Conservation (phyloP, 2,888 invertebrate genomes). For the Ditula angustiorana region DNA sequence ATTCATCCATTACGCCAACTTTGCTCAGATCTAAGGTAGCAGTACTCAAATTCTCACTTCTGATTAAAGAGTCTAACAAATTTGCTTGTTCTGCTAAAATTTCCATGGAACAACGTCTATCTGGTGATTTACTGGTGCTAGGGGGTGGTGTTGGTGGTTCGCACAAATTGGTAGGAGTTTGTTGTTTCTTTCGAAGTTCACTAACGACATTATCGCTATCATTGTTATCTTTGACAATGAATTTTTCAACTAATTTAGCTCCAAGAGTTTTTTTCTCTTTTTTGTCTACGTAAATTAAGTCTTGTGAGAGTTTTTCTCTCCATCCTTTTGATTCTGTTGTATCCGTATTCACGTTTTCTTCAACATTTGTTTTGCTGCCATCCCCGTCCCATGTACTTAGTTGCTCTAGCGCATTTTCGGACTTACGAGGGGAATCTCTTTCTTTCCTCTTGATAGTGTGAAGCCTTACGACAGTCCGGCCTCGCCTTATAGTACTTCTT, state of each 20-base stretch:
- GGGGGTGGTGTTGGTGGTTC: conserved; percentile 42
- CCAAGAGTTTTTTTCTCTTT: conserved; percentile 89
- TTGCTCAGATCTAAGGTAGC: conserved; percentile 76
- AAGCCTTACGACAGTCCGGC: conserved; percentile 90
- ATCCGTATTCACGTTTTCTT: conserved; percentile 36
- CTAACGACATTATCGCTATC: conserved; percentile 43
- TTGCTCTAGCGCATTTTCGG: conserved; percentile 49
- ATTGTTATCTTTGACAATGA: conserved; percentile 87
- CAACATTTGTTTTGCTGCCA: conserved; percentile 27
- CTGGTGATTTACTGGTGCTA: conserved; percentile 59
- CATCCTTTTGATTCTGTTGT: conserved; percentile 65
- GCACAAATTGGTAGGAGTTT: conserved; percentile 43
- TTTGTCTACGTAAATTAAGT: conserved; percentile 79
- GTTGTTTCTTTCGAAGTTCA: conserved; percentile 37
- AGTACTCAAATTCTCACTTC: conserved; percentile 81
- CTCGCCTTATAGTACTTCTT: conserved; percentile 88
- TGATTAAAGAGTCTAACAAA: conserved; percentile 81
- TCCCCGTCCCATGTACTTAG: background rate
- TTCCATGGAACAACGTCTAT: conserved; percentile 85
- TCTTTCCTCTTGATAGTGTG: conserved; percentile 87
- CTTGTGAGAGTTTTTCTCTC: conserved; percentile 88
- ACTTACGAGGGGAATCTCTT: conserved; percentile 78
- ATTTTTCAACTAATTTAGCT: conserved; percentile 91
- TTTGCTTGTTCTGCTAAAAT: conserved; percentile 84
- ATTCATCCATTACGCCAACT: conserved; percentile 61